Conservation (phyloP, 2,888 invertebrate genomes). For the Ophraella communa region DNA sequence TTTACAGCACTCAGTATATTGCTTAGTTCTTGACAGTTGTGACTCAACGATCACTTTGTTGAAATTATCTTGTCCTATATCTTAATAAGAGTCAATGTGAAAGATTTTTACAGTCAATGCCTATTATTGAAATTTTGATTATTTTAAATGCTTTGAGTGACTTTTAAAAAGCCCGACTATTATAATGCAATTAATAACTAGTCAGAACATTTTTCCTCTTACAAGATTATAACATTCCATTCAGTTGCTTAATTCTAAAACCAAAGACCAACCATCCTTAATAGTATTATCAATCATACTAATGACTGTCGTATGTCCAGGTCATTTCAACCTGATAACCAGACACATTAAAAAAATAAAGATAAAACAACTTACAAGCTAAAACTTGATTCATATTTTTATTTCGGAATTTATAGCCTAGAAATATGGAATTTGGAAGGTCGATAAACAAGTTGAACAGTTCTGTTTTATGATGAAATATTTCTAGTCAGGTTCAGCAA, state of each 20-base stretch:
- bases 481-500: not conserved
- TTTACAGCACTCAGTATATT: too few species aligned
- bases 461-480: conserved; percentile 1
- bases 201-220: conserved; percentile 17
- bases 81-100: not conserved
- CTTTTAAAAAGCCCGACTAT: conserved; percentile 15
- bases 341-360: conserved; percentile 16
- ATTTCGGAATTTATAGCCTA: not conserved
- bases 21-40: not conserved
- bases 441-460: not conserved
- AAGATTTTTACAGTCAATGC: not conserved
- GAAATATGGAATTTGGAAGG: conserved; percentile 5
- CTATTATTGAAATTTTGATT: conserved; percentile 7
- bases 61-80: not conserved
- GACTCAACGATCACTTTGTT: not conserved
- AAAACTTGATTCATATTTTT: conserved; percentile 5
- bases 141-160: conserved; percentile 3
- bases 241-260: conserved; percentile 18
- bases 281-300: conserved; percentile 22
- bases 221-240: conserved; percentile 22
- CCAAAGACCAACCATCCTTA: conserved; percentile 9
- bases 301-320: conserved; percentile 19
- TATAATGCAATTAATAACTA: conserved; percentile 16
- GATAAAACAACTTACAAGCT: not conserved
- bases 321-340: conserved; percentile 5